Base-by-base conservation (phyloP, 2,797 vertebrate species). In the Sitta carolinensis region DNA sequence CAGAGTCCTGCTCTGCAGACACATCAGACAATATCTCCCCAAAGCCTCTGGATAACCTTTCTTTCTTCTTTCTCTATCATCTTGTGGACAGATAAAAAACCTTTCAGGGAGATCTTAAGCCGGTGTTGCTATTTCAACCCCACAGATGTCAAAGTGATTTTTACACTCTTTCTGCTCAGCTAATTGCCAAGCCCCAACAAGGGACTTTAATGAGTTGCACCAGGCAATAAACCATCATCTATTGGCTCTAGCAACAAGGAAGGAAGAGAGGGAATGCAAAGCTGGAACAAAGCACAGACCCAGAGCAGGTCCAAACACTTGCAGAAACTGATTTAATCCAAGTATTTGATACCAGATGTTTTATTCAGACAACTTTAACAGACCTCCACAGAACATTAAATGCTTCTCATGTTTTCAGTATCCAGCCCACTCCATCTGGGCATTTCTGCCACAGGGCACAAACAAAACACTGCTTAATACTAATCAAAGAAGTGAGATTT, bases 291-390 rank as follows among this genome's bases (percentile, higher is more conserved):
- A 91, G 70, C 63, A 76, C 67, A 94, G 57, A 82, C 22, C 82
- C 74, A 88, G 48, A 67, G 57, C 74, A 89, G 77, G 86, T 84
- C 93, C 90, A 96, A 86, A 84, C 77, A 88, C 62, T 93, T 78
- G 50, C 54, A 91, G 54, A 76, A 86, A 84, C 58, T 70, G 83
- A 90, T 90, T 81, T 68, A 94, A 94, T 84, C 51, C 34, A 8
- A 92, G 87, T 62, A 87, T 88, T 86, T 82, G 67, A 84, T 86
- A 89, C 80, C 91, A 94, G 88, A 95, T 90, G 93, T 82, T 89
- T 74, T 82, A 69, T 64, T 93, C 87, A 91, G 85, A 91, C 52
- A 82, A 57, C 68, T 95, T 94, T 82, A 96, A 89, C 80, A 86
- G 58, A 93, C 57, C 70, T 74, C 78, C 61, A 89, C 8, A 77